Conservation (phyloP, 2,113 vertebrate genomes). For the Elephantulus edwardii region DNA sequence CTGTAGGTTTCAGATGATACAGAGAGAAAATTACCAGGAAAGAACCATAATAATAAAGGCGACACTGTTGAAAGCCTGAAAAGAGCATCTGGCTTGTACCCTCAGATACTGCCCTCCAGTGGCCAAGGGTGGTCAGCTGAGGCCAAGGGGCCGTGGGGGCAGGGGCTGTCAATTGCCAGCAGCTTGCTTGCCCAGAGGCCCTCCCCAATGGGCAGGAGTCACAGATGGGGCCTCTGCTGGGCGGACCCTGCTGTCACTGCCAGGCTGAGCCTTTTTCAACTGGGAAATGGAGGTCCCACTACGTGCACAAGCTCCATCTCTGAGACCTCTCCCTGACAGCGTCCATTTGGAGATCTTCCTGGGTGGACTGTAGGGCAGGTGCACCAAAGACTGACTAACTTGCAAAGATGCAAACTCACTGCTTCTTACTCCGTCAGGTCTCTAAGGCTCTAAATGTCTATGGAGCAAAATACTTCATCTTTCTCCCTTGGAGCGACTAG, state of each 20-base stretch:
- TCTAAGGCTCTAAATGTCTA: no score
- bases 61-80: no score
- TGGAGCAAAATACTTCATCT: no score
- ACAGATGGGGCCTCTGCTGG: background rate
- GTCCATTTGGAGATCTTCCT: background rate
- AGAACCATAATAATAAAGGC: background rate
- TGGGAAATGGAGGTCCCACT: background rate
- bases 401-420: no score
- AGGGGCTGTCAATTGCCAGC: no score
- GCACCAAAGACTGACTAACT: background rate
- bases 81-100: no score
- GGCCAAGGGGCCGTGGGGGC: no score
- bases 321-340: background rate
- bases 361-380: background rate
- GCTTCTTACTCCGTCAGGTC: no score
- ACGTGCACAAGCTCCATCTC: background rate
- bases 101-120: no score
- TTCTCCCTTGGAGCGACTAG: no score
- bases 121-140: no score
- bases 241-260: background rate
- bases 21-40: conserved; percentile 51
- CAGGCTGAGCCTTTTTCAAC: background rate
- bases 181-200: no score
- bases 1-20: conserved; percentile 6
- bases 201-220: background rate